Conservation (phyloP, 2,797 vertebrate species). For the Hipposideros larvatus region DNA sequence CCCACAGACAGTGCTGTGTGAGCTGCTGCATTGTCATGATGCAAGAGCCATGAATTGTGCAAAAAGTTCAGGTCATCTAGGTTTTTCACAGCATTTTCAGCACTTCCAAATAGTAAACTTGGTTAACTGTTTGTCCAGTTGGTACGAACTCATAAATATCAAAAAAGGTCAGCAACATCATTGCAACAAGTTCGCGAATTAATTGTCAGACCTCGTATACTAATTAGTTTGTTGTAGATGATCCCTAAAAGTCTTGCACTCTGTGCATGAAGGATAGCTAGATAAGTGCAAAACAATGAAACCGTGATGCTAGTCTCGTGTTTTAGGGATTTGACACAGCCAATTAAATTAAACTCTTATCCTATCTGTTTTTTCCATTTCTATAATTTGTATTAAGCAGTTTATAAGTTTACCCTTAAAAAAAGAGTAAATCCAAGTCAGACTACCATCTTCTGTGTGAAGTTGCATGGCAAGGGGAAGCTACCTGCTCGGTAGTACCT, state of each 20-base stretch:
- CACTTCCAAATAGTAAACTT: too few species aligned
- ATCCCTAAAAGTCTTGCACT: background rate
- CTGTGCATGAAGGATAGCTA: background rate
- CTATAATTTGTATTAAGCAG: background rate
- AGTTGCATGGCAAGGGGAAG: background rate
- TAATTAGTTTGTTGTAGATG: background rate
- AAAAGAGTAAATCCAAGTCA: background rate
- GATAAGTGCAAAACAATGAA: background rate
- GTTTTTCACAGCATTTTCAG: too few species aligned
- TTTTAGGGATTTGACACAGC: background rate
- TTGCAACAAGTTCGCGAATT: too few species aligned
- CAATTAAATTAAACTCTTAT: background rate
- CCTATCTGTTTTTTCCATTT: background rate
- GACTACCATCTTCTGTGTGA: background rate
- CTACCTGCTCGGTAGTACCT: background rate
- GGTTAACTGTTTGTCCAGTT: too few species aligned
- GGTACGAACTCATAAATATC: too few species aligned
- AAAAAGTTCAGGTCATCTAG: too few species aligned
- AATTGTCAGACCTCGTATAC: background rate
- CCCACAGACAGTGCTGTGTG: too few species aligned
- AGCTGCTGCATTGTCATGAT: too few species aligned
- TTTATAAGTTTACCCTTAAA: constrained; percentile 58
- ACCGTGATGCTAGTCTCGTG: background rate
- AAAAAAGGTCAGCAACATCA: too few species aligned
- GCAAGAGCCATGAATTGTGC: too few species aligned